Percentiles rank a stretch among this genome's conserved stretches.
Evolutionary conservation across 1,140 invertebrate genomes (phyloP).

Genomic region (Antheraea mylitta): DNA sequence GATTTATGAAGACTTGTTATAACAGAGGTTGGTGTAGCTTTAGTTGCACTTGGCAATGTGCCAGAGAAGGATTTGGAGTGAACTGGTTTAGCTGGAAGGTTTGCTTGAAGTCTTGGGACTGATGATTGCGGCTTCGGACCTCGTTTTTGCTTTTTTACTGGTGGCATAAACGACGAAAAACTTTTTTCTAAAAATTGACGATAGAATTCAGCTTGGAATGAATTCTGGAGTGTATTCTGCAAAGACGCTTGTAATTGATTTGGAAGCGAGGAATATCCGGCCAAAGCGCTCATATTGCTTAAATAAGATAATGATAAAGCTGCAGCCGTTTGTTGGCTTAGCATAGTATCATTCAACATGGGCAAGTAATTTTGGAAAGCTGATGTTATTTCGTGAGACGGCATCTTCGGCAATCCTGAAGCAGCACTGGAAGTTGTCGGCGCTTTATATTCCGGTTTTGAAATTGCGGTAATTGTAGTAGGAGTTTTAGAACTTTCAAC

Average conservation of each 20-base stretch:
- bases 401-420: constrained; percentile 51
- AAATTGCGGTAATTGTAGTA: constrained; percentile 18
- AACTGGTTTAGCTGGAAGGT: constrained; percentile 32
- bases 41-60: constrained; percentile 17
- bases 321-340: constrained; percentile 56
- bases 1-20: constrained; percentile 50
- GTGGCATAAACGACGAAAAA: constrained; percentile 47
- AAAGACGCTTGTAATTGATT: constrained; percentile 49
- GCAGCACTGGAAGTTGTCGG: constrained; percentile 22
- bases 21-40: constrained; percentile 34
- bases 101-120: constrained; percentile 14
- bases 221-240: constrained; percentile 52
- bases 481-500: constrained; percentile 37
- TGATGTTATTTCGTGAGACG: constrained; percentile 53
- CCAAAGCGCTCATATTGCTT: constrained; percentile 58
- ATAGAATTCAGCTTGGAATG: constrained; percentile 68
- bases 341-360: constrained; percentile 53
- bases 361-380: constrained; percentile 64
- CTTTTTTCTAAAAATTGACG: constrained; percentile 52
- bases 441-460: constrained; percentile 37
- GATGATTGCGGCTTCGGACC: constrained; percentile 43
- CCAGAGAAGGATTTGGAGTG: constrained; percentile 33
- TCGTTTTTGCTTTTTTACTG: constrained; percentile 60
- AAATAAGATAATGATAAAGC: constrained; percentile 59
- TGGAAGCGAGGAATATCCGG: constrained; percentile 45